Base-by-base conservation (phyloP, 2,888 invertebrate genomes). In the Hartigia nigra region DNA sequence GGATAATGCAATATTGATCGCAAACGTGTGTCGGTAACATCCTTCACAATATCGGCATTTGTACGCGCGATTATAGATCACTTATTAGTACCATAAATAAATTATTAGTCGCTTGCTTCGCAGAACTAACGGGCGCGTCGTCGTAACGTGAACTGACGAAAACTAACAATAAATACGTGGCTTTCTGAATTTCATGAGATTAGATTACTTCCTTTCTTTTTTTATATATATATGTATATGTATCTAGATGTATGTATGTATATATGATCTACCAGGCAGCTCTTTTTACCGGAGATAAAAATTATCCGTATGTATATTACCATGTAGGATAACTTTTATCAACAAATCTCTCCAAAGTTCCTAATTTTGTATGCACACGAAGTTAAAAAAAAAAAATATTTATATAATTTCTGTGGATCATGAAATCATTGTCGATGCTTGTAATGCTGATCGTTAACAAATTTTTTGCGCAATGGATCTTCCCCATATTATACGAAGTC, bases 81-180 rank as follows among this genome's bases (percentile, higher is more conserved):
- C 55, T 55, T 55, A 55, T 55, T 23, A 55, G 55, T 55, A 76
- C 32, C 34, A 69, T 32, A 35, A 76, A 31, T 39, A 31, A 76
- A 34, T 76, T 76, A 36, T 35, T 37, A 39, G 35, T 31, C n/a
- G 32, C 32, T 69, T 39, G 55, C 37, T 76, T 69, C 55, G 55
- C 34, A 37, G 39, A 76, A 32, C 34, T 72, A 72, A 34, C 34
- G 23, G 12, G 31, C 23, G 31, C 31, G 72, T 72, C 12, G 34
- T 34, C 34, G 31, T 72, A 34, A 72, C 31, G 12, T 32, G 31
- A 72, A 72, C 32, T 72, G 31, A 72, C 72, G 34, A 72, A 72
- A 72, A 32, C 72, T 72, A 72, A 72, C 72, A 72, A 72, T 72
- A 72, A 72, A 72, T 72, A 72, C 34, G 72, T 72, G 55, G 55